Base-by-base conservation (phyloP, 2,888 invertebrate species). In the Ophraella communa region DNA sequence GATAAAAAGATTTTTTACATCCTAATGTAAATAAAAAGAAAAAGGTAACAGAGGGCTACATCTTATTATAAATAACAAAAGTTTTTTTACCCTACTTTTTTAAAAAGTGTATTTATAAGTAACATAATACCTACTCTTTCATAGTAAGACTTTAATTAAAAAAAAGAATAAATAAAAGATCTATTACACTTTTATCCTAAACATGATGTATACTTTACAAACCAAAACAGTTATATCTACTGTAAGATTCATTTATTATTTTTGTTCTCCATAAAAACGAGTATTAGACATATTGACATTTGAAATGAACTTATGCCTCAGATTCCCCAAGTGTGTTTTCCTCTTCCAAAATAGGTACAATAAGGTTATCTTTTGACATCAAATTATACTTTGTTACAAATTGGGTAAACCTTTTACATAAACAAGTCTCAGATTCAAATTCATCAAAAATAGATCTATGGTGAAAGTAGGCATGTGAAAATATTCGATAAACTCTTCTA, bases 391-490 rank as follows among this genome's bases (percentile, higher is more conserved):
- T 98, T 73, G 94, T 97, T 62, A 98, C 98, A 86, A 98, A 99
- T 77, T 92, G 92, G 58, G 98, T 98, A 84, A 99, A 99, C 79
- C 94, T 88, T 81, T 94, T 92, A 85, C 98, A 99, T 69, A 99
- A 85, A 82, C 91, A 95, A 23, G 97, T 97, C 83, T 96, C 95
- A 78, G 91, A 92, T 88, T 99, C 99, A 84, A 98, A 99, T 73
- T 96, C 94, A 84, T 99, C 98, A 85, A 98, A 99, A 81, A 98
- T 92, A 73, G 91, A 88, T 75, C 95, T 88, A 83, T 99, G 99
- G 84, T 99, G 99, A 83, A 96, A 99, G 83, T 96, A 99, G 30
- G 99, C 98, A 85, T 99, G 99, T 53, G 98, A 98, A 84, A 99
- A 99, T 82, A 99, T 99, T 85, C 99, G 90, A 83, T 99, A 99